Conservation (phyloP, 2,797 vertebrate species). For the Protosalanx chinensis region DNA sequence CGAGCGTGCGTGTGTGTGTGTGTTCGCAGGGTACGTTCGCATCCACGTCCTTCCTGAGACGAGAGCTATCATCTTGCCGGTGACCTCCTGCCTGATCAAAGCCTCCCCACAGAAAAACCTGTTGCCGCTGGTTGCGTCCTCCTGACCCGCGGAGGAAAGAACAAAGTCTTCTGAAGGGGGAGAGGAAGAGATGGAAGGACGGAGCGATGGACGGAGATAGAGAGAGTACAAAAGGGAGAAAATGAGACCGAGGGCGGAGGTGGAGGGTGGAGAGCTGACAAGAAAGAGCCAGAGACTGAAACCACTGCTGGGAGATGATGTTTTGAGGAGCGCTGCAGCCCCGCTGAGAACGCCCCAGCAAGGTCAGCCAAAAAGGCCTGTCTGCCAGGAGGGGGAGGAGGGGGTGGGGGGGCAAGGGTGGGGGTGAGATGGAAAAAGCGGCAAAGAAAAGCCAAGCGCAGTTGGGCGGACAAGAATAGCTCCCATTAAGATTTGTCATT, state of each 20-base stretch:
- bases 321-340: conserved; percentile 61
- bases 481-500: conserved; percentile 68
- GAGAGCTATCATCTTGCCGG: conserved; percentile 56
- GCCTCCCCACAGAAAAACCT: conserved; percentile 52
- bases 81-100: conserved; percentile 68
- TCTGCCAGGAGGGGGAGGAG: conserved; percentile 36
- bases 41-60: conserved; percentile 49
- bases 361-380: conserved; percentile 43
- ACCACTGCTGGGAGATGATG: conserved; percentile 57
- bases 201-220: conserved; percentile 36
- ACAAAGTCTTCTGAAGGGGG: conserved; percentile 51
- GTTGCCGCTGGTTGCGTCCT: conserved; percentile 59
- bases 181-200: conserved; percentile 55
- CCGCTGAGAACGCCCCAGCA: conserved; percentile 51
- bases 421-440: background rate
- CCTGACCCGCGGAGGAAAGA: conserved; percentile 52
- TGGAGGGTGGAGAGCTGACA: conserved; percentile 38
- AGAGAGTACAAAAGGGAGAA: background rate
- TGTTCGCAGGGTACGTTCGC: conserved; percentile 29
- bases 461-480: conserved; percentile 44
- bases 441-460: conserved; percentile 35
- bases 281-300: conserved; percentile 35
- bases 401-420: conserved; percentile 19
- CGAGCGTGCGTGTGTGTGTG: background rate
- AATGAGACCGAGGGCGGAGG: background rate